phyloP scores from a whole-genome alignment of 2,113 vertebrate species.

The Dolichallabes microphthalmus region DNA sequence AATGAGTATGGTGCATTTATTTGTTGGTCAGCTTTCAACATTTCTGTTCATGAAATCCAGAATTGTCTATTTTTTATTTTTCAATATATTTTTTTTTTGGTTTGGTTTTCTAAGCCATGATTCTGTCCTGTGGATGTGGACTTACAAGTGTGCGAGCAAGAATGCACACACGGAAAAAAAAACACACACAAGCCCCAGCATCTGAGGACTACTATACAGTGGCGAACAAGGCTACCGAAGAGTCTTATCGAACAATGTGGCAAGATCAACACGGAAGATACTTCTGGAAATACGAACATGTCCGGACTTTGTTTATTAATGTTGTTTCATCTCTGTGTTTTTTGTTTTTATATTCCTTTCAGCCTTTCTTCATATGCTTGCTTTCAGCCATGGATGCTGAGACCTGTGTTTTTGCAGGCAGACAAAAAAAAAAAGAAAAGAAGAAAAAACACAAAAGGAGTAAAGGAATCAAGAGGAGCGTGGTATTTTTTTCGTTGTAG shows the following conservation, averaged over 20 bases:
- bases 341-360: slow-evolving; percentile 43
- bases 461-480: slow-evolving; percentile 52
- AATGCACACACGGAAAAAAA: background rate
- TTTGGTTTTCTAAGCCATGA: slow-evolving; percentile 35
- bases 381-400: slow-evolving; percentile 56
- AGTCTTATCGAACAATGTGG: slow-evolving; percentile 1
- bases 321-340: slow-evolving; percentile 17
- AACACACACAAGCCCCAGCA: background rate
- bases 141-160: background rate
- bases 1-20: slow-evolving; percentile 48
- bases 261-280: background rate
- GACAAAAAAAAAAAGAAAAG: slow-evolving; percentile 36
- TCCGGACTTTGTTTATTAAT: slow-evolving; percentile 31
- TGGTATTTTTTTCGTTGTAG: slow-evolving; percentile 50
- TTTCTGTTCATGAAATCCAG: slow-evolving; percentile 54
- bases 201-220: slow-evolving; percentile 28
- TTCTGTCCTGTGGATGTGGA: slow-evolving; percentile 39
- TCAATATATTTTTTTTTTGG: no score
- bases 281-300: slow-evolving; percentile 23
- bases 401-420: slow-evolving; percentile 51
- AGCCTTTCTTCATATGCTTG: slow-evolving; percentile 58
- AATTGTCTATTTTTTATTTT: no score
- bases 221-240: background rate
- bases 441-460: slow-evolving; percentile 52
- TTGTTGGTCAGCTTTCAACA: slow-evolving; percentile 35